Percentiles rank a stretch among this genome's conserved stretches.
phyloP scores from a whole-genome alignment of 2,113 vertebrate genomes.

The Hemiscyllium ocellatum region DNA sequence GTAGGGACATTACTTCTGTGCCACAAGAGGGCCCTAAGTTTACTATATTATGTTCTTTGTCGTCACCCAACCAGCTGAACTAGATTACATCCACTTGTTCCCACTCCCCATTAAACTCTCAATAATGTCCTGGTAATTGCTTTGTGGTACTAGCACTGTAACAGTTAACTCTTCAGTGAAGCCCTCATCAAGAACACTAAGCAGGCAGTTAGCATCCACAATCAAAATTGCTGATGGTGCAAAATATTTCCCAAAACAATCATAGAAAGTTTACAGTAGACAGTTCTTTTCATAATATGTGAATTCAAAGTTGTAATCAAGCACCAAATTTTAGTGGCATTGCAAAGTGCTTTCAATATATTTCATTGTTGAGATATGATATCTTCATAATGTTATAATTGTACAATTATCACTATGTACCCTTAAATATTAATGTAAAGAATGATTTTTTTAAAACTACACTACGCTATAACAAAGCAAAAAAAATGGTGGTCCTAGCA shows the following conservation, averaged over 20 bases:
- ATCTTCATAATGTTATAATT: background rate
- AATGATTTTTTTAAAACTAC: background rate
- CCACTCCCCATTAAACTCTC: background rate
- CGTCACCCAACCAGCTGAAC: background rate
- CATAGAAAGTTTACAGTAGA: background rate
- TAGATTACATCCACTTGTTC: background rate
- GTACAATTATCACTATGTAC: background rate
- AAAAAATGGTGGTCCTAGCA: background rate
- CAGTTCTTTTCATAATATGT: background rate
- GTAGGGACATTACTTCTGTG: no score
- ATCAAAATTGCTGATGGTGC: background rate
- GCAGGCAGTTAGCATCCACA: background rate
- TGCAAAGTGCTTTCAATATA: background rate
- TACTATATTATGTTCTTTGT: background rate
- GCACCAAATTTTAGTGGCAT: background rate
- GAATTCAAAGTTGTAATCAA: background rate
- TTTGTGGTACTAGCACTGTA: conserved; percentile 9
- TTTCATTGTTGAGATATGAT: background rate
- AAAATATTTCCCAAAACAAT: conserved; percentile 16
- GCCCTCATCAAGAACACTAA: background rate
- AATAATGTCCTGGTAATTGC: conserved; percentile 20
- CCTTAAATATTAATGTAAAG: background rate
- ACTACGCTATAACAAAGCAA: background rate
- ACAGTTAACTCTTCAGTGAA: conserved; percentile 25
- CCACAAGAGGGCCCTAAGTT: no score